Percentiles rank a stretch among this genome's conserved stretches.
These are phyloP conservation scores for Centroberyx gerrardi DNA, from an alignment of 2,797 vertebrate genomes.

Conservation along the genomic window DNA sequence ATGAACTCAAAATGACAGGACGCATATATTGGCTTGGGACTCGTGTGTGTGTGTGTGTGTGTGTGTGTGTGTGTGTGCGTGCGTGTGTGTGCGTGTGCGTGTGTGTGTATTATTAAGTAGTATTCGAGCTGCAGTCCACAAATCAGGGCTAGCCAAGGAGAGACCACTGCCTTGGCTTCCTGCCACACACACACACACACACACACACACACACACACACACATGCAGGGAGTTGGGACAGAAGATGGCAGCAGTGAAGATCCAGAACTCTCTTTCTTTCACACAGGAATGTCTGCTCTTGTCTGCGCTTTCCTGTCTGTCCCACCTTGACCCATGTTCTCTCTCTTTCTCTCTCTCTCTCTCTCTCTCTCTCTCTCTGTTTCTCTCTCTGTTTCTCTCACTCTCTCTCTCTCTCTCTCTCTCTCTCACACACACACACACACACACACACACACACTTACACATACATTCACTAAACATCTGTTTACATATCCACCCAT, in stretches of 20 bases:
- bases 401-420: no score
- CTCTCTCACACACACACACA: not conserved
- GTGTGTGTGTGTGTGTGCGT: slow-evolving; percentile 15
- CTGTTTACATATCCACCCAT: not conserved
- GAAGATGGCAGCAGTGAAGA: slow-evolving; percentile 54
- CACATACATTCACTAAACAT: not conserved
- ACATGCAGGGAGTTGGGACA: slow-evolving; percentile 33
- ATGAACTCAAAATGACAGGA: no score
- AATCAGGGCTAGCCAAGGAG: no score
- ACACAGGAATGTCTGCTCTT: slow-evolving; percentile 74
- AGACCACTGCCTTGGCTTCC: no score
- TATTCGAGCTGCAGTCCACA: no score
- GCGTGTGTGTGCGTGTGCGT: slow-evolving; percentile 8
- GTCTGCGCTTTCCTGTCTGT: slow-evolving; percentile 62
- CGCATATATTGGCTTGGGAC: slow-evolving; percentile 43
- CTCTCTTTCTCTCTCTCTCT: not conserved
- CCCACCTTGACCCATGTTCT: slow-evolving; percentile 52
- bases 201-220: slow-evolving; percentile 20
- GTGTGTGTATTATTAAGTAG: no score
- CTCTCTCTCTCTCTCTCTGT: no score
- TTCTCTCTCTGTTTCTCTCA: not conserved
- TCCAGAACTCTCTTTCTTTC: slow-evolving; percentile 48
- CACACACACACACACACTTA: slow-evolving; percentile 6
- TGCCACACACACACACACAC: slow-evolving; percentile 15
- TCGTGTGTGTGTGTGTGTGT: slow-evolving; percentile 1